Percentiles rank a stretch among this genome's conserved stretches.
phyloP scores from a whole-genome alignment of 2,888 invertebrate genomes.

The Allacma fusca region DNA sequence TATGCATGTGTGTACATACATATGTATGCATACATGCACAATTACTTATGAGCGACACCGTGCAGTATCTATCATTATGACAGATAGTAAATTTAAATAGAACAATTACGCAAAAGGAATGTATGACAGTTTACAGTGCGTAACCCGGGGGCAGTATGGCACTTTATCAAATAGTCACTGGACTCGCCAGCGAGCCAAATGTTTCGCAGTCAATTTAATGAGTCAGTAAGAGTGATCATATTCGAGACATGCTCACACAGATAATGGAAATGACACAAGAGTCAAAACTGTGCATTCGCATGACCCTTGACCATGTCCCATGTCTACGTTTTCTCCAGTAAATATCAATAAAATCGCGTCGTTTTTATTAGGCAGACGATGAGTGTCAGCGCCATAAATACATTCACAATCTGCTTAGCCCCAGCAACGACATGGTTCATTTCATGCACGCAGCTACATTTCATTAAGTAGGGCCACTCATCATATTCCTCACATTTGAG shows the following conservation, averaged over 20 bases:
- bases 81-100: neutral
- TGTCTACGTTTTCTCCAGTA: constrained; percentile 29
- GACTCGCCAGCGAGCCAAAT: neutral
- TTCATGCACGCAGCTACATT: neutral
- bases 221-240: neutral
- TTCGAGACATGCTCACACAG: no score
- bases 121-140: neutral
- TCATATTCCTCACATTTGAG: constrained; percentile 11
- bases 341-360: constrained; percentile 16
- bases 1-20: neutral
- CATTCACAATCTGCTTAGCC: no score
- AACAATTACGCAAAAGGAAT: neutral
- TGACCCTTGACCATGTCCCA: constrained; percentile 21
- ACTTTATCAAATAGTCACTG: neutral
- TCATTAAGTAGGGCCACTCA: constrained; percentile 7
- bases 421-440: constrained; percentile 11
- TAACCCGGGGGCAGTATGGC: constrained; percentile 14
- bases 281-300: constrained; percentile 16
- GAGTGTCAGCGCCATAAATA: constrained; percentile 20
- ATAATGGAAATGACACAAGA: no score
- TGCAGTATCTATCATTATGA: neutral
- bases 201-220: constrained; percentile 43
- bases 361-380: constrained; percentile 13
- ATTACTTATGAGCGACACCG: no score
- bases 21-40: no score